Conservation (phyloP, 2,888 invertebrate genomes). For the Seira sanloemensis region DNA sequence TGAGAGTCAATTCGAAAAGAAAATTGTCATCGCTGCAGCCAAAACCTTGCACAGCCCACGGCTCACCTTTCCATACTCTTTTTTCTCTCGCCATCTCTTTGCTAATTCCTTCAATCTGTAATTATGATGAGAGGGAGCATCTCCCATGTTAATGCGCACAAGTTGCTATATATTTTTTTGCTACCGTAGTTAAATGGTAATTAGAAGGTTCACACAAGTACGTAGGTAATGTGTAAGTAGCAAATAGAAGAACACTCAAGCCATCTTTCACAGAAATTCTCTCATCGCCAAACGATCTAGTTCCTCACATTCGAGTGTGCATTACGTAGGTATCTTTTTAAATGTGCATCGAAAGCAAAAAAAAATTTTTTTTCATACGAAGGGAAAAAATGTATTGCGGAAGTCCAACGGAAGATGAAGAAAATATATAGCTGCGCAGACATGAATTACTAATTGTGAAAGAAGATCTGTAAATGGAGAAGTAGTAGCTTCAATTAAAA, state of each 20-base stretch:
- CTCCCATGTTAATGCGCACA: background rate
- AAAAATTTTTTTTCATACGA: background rate
- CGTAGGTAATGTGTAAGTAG: no score
- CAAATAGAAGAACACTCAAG: no score
- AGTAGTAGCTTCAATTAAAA: background rate
- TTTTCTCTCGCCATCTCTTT: no score
- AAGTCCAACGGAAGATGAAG: constrained; percentile 3
- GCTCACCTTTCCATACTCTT: background rate
- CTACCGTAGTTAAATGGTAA: constrained; percentile 28
- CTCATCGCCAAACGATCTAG: background rate
- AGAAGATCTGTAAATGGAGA: background rate
- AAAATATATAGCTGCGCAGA: background rate
- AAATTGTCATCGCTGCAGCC: background rate
- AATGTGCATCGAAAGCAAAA: background rate
- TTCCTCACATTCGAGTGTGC: background rate
- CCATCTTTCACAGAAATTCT: background rate
- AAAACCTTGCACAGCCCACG: background rate
- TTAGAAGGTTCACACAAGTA: constrained; percentile 20
- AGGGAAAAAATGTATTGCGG: constrained; percentile 29
- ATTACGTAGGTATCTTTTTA: no score
- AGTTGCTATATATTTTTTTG: background rate
- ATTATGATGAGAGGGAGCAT: background rate
- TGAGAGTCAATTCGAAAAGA: background rate
- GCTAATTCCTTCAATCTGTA: background rate
- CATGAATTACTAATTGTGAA: background rate